phyloP scores from a whole-genome alignment of 1,140 invertebrate genomes.

The Polyergus mexicanus region DNA sequence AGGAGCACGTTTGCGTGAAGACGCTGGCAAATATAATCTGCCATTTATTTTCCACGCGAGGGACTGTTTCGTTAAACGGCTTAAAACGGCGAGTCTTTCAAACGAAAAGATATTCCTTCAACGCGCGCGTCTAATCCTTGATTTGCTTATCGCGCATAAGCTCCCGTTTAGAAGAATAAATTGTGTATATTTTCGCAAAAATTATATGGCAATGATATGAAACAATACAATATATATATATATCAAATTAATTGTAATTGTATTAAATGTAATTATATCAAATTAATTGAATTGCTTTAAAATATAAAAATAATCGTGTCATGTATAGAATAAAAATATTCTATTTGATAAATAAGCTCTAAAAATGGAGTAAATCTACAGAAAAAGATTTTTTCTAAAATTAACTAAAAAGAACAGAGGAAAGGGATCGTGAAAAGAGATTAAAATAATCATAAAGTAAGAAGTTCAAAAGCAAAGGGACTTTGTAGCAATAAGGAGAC shows the following conservation, averaged over 20 bases:
- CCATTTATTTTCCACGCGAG: constrained; percentile 30
- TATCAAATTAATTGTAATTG: background rate
- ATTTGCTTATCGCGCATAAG: background rate
- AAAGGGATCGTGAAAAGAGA: background rate
- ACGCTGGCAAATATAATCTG: constrained; percentile 60
- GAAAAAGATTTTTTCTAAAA: background rate
- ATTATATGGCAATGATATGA: background rate
- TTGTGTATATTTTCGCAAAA: background rate
- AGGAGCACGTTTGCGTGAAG: constrained; percentile 53
- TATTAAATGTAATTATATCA: background rate
- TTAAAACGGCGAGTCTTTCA: constrained; percentile 25
- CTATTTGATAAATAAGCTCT: background rate
- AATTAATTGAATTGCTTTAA: background rate
- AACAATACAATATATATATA: background rate
- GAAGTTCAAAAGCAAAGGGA: constrained; percentile 16
- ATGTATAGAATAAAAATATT: background rate
- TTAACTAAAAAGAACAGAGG: background rate
- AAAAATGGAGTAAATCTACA: constrained; percentile 18
- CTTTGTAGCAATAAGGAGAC: background rate
- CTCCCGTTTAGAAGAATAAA: background rate
- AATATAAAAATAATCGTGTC: background rate
- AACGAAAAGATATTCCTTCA: constrained; percentile 1
- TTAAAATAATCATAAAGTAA: constrained; percentile 44
- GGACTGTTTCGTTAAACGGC: background rate
- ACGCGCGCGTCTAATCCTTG: constrained; percentile 24